Conservation (phyloP, 23 tunicate genomes). For the Aplidium turbinatum region DNA sequence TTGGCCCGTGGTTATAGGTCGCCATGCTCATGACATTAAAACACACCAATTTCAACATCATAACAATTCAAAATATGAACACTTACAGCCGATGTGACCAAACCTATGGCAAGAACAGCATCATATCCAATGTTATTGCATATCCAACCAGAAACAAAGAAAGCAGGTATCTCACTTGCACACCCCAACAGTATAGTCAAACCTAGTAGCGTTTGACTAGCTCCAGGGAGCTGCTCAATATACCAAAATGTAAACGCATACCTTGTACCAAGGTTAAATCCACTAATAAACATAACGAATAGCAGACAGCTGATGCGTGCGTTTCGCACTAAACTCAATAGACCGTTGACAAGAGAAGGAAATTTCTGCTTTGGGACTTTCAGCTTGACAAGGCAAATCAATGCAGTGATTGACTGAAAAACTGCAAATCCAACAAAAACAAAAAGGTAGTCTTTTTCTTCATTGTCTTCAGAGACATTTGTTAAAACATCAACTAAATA, state of each 20-base stretch:
- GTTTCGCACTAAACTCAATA: conserved; percentile 10
- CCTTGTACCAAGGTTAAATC: conserved; percentile 31
- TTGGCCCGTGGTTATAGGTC: too few relatives aligned
- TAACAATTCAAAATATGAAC: too few relatives aligned
- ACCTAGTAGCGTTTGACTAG: conserved; percentile 41
- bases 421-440: conserved; percentile 38
- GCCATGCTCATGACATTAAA: too few relatives aligned
- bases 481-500: conserved; percentile 33
- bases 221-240: conserved; percentile 36
- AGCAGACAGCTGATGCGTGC: conserved; percentile 26
- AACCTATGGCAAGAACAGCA: conserved; percentile 27
- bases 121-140: conserved; percentile 39
- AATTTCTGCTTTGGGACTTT: conserved; percentile 50
- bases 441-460: conserved; percentile 37
- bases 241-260: conserved; percentile 71
- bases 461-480: neutral
- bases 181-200: conserved; percentile 39
- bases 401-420: conserved; percentile 25
- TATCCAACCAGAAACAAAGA: conserved; percentile 62
- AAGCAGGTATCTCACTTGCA: conserved; percentile 51
- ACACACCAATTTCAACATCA: too few relatives aligned
- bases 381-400: conserved; percentile 13
- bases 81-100: conserved; percentile 59
- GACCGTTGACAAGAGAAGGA: conserved; percentile 37
- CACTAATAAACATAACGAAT: conserved; percentile 34